These are phyloP conservation scores for Chaetops frenatus DNA, from an alignment of 2,113 vertebrate genomes.

Conservation along the genomic window DNA sequence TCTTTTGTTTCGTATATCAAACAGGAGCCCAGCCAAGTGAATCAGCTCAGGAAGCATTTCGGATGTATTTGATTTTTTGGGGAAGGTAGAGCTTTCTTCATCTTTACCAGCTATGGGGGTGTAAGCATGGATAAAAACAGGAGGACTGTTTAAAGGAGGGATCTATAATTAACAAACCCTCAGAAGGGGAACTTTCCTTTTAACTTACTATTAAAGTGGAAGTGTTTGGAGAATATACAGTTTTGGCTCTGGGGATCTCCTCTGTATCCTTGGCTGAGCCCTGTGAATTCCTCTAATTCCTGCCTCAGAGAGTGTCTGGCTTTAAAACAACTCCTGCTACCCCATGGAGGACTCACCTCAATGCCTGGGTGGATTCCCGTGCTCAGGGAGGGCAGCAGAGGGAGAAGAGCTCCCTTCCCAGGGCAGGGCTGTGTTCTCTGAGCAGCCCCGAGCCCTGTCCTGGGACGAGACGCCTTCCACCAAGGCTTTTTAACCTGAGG, in stretches of 20 bases:
- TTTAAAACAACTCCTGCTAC: neutral
- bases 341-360: neutral
- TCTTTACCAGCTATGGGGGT: slow-evolving; percentile 34
- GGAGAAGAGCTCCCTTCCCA: neutral
- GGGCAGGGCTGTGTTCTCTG: neutral
- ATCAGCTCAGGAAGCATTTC: slow-evolving; percentile 44
- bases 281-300: slow-evolving; percentile 3
- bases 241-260: slow-evolving; percentile 32
- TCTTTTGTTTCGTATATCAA: slow-evolving; percentile 31
- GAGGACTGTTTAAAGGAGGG: slow-evolving; percentile 22
- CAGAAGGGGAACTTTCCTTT: slow-evolving; percentile 49
- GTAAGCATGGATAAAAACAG: slow-evolving; percentile 31
- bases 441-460: neutral
- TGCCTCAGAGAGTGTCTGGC: neutral
- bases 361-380: neutral
- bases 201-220: slow-evolving; percentile 40
- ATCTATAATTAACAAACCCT: slow-evolving; percentile 61
- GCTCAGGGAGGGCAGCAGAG: neutral
- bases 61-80: slow-evolving; percentile 49
- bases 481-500: neutral
- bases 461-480: neutral
- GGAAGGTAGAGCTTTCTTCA: slow-evolving; percentile 27
- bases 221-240: neutral
- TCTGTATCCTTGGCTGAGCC: slow-evolving; percentile 10
- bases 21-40: slow-evolving; percentile 33